phyloP scores from a whole-genome alignment of 2,113 vertebrate species.

The Tachysurus fulvidraco region DNA sequence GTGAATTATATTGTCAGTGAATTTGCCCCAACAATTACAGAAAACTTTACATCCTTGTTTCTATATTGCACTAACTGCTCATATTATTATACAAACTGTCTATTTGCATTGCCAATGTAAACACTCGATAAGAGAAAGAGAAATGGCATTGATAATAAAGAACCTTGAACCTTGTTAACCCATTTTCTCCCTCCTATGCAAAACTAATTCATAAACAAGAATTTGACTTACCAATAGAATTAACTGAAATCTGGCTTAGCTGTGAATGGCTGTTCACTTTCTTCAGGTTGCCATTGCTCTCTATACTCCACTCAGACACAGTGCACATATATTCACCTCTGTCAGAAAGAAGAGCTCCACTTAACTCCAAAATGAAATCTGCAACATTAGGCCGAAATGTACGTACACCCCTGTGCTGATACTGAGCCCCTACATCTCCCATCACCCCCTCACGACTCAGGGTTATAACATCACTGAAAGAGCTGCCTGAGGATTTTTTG shows the following conservation, averaged over 20 bases:
- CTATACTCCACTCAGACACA: conserved; percentile 64
- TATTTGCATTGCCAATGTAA: too few relatives aligned
- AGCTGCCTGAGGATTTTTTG: background rate
- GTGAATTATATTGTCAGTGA: background rate
- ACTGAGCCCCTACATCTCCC: conserved; percentile 49
- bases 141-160: too few relatives aligned
- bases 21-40: too few relatives aligned
- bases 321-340: conserved; percentile 74
- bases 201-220: background rate
- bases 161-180: too few relatives aligned
- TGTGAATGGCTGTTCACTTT: conserved; percentile 60
- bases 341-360: conserved; percentile 52
- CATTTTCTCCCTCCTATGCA: background rate
- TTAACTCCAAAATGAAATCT: conserved; percentile 74
- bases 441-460: conserved; percentile 69
- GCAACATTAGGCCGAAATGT: conserved; percentile 60
- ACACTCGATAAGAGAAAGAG: too few relatives aligned
- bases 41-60: too few relatives aligned
- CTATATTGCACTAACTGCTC: too few relatives aligned
- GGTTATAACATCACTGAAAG: conserved; percentile 61
- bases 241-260: conserved; percentile 62
- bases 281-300: conserved; percentile 48
- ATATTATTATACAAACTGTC: too few relatives aligned
- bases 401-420: conserved; percentile 29
- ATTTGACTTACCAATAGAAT: conserved; percentile 64